phyloP scores from a whole-genome alignment of 2,888 invertebrate species.

The Clitarchus hookeri region DNA sequence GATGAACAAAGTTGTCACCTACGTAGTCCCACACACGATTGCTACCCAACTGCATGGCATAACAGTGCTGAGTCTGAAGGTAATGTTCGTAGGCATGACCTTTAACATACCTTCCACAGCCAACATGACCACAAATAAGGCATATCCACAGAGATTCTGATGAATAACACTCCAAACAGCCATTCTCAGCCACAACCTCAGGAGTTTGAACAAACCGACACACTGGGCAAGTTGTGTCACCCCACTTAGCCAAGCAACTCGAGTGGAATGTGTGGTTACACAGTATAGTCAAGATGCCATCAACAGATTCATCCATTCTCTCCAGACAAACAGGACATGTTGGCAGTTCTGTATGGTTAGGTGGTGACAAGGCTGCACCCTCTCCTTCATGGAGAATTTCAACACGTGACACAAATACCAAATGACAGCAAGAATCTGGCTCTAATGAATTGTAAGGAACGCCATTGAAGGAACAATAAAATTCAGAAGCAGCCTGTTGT shows the following conservation, averaged over 20 bases:
- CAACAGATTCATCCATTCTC: conserved; percentile 98
- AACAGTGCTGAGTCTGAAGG: conserved; percentile 93
- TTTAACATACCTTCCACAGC: conserved; percentile 88
- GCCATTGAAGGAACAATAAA: conserved; percentile 92
- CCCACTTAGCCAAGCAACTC: conserved; percentile 94
- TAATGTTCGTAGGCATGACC: conserved; percentile 96
- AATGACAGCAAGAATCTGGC: conserved; percentile 86
- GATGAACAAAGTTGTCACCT: conserved; percentile 95
- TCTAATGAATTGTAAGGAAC: conserved; percentile 92
- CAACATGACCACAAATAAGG: conserved; percentile 96
- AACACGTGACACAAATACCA: conserved; percentile 93
- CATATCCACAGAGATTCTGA: conserved; percentile 96
- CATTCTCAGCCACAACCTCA: conserved; percentile 71
- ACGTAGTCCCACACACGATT: conserved; percentile 99
- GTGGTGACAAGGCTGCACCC: conserved; percentile 63
- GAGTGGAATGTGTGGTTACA: conserved; percentile 99
- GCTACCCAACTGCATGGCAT: conserved; percentile 93
- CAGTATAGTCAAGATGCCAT: conserved; percentile 94
- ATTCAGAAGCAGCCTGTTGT: conserved; percentile 83
- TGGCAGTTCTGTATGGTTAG: conserved; percentile 90
- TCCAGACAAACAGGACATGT: conserved; percentile 97
- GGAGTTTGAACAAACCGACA: conserved; percentile 90
- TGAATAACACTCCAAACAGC: conserved; percentile 70
- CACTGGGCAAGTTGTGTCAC: conserved; percentile 95
- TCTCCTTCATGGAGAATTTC: conserved; percentile 78